Evolutionary conservation across 1,140 invertebrate genomes (phyloP).

Genomic region (Tetragnatha versicolor): DNA sequence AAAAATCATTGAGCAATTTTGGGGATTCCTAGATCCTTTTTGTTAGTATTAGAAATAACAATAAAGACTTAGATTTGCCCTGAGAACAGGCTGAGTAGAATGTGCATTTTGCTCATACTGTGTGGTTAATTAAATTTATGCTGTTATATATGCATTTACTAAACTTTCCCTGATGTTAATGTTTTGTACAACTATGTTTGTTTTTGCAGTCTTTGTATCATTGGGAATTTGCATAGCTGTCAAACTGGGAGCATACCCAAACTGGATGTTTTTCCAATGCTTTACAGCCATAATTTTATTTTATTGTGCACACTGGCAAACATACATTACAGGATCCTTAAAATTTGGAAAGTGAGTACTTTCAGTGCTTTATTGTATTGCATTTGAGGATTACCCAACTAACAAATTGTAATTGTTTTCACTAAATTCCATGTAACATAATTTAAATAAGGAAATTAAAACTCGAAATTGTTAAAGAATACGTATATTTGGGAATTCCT

Average conservation of each 20-base stretch:
- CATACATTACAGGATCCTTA: slow-evolving; percentile 92
- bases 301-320: slow-evolving; percentile 99
- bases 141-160: neutral
- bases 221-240: slow-evolving; percentile 91
- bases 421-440: no score
- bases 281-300: slow-evolving; percentile 96
- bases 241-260: slow-evolving; percentile 87
- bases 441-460: no score
- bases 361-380: neutral
- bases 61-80: no score
- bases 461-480: no score
- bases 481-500: no score
- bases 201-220: slow-evolving; percentile 88
- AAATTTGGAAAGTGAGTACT: slow-evolving; percentile 80
- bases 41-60: no score
- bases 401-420: no score
- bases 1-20: no score
- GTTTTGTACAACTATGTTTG: neutral
- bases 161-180: neutral
- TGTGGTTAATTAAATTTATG: neutral
- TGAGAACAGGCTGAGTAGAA: neutral
- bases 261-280: slow-evolving; percentile 94
- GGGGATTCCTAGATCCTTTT: no score
- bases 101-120: neutral
- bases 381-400: no score